These are phyloP conservation scores for Branchinecta lynchi DNA, from an alignment of 1,140 invertebrate species.

Conservation along the genomic window DNA sequence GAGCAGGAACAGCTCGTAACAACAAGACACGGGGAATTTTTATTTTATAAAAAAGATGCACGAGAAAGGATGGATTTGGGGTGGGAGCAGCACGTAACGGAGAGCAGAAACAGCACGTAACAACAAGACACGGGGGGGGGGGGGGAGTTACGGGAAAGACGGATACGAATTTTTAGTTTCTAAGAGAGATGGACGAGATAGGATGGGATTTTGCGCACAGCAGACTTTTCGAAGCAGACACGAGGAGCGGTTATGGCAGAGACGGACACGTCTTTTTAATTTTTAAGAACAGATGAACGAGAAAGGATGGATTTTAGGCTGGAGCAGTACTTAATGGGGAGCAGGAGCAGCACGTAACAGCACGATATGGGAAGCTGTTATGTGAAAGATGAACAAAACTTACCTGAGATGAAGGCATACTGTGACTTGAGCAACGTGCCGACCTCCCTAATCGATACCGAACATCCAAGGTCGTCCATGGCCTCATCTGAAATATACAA, in stretches of 20 bases:
- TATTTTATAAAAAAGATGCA: too few relatives aligned
- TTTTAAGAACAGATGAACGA: background rate
- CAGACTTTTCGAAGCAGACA: background rate
- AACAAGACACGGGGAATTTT: too few relatives aligned
- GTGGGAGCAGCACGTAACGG: too few relatives aligned
- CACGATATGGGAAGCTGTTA: constrained; percentile 14
- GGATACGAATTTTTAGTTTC: too few relatives aligned
- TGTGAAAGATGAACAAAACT: constrained; percentile 24
- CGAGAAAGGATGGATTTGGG: too few relatives aligned
- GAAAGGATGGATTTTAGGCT: background rate
- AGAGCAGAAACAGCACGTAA: too few relatives aligned
- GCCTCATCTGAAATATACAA: constrained; percentile 34
- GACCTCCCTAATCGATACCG: constrained; percentile 56
- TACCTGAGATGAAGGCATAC: constrained; percentile 72
- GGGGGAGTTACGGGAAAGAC: too few relatives aligned
- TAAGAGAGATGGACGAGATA: too few relatives aligned
- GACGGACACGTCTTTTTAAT: background rate
- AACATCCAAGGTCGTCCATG: constrained; percentile 36
- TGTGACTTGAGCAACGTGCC: constrained; percentile 66
- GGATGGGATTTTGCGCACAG: background rate
- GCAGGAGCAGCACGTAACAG: constrained; percentile 3
- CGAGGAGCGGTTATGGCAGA: background rate
- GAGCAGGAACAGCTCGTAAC: too few relatives aligned
- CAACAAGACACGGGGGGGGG: too few relatives aligned
- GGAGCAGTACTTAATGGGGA: background rate